phyloP scores from a whole-genome alignment of 2,113 vertebrate species.

The Crotalus viridis region DNA sequence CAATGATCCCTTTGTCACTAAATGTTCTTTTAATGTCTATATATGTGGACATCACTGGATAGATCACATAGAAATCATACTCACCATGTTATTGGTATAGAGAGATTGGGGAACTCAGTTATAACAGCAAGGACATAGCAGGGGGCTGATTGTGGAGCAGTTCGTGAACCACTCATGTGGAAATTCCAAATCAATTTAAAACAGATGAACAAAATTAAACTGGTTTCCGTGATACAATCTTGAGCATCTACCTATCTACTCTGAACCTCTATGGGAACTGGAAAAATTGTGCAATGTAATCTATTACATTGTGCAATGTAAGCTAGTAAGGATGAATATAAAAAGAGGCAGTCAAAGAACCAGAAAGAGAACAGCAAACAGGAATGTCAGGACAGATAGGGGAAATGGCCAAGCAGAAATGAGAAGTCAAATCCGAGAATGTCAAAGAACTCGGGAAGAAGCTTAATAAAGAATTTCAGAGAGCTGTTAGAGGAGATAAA shows the following conservation, averaged over 20 bases:
- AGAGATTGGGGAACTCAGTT: not conserved
- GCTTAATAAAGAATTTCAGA: not conserved
- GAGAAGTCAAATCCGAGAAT: not conserved
- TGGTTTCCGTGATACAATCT: not conserved
- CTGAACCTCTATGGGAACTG: not conserved
- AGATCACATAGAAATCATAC: not conserved
- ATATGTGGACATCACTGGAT: not conserved
- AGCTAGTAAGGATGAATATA: not conserved
- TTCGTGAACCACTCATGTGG: not conserved
- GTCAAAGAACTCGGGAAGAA: not conserved
- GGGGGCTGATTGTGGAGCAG: not conserved
- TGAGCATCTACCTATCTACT: not conserved
- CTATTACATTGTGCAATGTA: too few species aligned
- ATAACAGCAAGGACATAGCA: not conserved
- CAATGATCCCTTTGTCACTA: not conserved
- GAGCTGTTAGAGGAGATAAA: not conserved
- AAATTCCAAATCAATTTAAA: not conserved
- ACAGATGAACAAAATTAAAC: not conserved
- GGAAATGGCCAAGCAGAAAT: not conserved
- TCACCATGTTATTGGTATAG: not conserved
- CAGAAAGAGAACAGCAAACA: not conserved
- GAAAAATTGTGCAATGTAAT: not conserved
- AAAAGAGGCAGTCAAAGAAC: not conserved
- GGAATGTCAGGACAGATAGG: not conserved
- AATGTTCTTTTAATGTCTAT: not conserved